phyloP scores from a whole-genome alignment of 2,113 vertebrate genomes.

The Pycnonotus jocosus region DNA sequence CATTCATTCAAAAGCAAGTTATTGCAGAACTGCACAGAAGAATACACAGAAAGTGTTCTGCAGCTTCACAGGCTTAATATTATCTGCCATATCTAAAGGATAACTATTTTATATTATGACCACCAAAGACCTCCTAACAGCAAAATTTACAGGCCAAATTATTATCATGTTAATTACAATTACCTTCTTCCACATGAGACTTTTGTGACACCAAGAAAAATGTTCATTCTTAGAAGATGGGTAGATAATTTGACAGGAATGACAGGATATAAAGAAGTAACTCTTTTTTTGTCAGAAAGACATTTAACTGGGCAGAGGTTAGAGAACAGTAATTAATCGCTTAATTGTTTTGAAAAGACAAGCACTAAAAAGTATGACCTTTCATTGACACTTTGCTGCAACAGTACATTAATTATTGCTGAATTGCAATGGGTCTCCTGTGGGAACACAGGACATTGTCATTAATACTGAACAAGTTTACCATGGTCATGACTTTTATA shows the following conservation, averaged over 20 bases:
- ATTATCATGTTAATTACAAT: neutral
- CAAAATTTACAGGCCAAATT: neutral
- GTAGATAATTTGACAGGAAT: neutral
- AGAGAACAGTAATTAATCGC: constrained; percentile 37
- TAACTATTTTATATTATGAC: neutral
- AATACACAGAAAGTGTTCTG: neutral
- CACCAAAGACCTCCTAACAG: neutral
- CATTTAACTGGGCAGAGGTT: neutral
- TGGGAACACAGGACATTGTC: neutral
- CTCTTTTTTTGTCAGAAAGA: neutral
- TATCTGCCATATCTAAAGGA: neutral
- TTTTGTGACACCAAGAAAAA: neutral
- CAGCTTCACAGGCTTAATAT: neutral
- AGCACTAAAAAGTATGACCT: neutral
- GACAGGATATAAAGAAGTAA: neutral
- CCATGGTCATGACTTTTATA: neutral
- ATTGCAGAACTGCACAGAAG: neutral
- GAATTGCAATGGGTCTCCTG: neutral
- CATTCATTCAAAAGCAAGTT: neutral
- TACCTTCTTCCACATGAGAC: neutral
- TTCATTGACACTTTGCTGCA: neutral
- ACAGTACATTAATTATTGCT: neutral
- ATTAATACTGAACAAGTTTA: neutral
- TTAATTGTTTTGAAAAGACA: constrained; percentile 54
- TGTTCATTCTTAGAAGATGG: neutral